phyloP scores from a whole-genome alignment of 2,113 vertebrate genomes.

The Hirundichthys speculiger region DNA sequence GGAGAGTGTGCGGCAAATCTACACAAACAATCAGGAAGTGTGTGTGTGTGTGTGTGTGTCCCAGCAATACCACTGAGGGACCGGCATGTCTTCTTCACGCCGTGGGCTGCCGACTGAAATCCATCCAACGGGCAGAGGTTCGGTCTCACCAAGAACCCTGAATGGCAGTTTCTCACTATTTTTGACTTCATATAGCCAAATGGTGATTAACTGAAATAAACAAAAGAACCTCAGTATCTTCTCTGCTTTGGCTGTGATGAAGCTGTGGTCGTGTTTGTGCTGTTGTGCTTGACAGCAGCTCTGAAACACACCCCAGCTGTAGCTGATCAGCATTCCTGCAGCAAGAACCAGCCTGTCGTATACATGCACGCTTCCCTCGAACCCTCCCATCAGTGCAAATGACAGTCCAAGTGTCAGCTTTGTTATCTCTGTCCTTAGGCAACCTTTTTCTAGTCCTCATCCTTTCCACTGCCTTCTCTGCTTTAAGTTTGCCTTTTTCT shows the following conservation, averaged over 20 bases:
- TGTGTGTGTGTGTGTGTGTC: neutral
- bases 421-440: slow-evolving; percentile 29
- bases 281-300: neutral
- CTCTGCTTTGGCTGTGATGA: neutral
- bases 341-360: slow-evolving; percentile 51
- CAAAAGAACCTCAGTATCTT: no score
- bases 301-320: slow-evolving; percentile 25
- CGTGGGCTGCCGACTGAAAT: no score
- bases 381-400: slow-evolving; percentile 3
- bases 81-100: no score
- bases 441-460: slow-evolving; percentile 10
- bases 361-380: neutral
- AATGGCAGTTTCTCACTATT: no score
- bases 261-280: slow-evolving; percentile 2
- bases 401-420: slow-evolving; percentile 3
- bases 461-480: neutral
- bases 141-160: no score
- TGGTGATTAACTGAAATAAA: no score
- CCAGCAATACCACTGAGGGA: neutral
- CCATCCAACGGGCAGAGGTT: no score
- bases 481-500: neutral
- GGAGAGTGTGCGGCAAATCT: slow-evolving; percentile 10
- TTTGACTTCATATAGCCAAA: no score
- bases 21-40: neutral
- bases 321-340: slow-evolving; percentile 51